These are phyloP conservation scores for Pteronotus mesoamericanus DNA, from an alignment of 2,797 vertebrate genomes.

Conservation along the genomic window DNA sequence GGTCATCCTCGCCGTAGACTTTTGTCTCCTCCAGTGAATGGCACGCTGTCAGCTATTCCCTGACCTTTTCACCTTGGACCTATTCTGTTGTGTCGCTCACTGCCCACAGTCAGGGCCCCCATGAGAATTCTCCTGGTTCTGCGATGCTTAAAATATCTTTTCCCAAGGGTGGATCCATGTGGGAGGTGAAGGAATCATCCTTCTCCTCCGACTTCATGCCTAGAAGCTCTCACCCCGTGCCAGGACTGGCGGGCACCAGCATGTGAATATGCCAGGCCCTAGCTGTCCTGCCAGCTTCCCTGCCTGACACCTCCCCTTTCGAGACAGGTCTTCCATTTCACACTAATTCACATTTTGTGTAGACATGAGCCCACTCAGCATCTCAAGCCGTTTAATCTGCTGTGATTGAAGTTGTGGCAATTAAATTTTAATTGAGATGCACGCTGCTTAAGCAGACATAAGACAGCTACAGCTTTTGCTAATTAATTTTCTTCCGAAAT, in stretches of 20 bases:
- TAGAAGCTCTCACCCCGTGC: background rate
- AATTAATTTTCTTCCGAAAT: slow-evolving; percentile 85
- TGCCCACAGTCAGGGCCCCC: background rate
- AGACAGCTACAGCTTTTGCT: slow-evolving; percentile 82
- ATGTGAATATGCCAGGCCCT: background rate
- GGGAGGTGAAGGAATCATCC: background rate
- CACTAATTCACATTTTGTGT: background rate
- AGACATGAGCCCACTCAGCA: slow-evolving; percentile 54
- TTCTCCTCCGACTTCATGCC: background rate
- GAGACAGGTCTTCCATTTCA: background rate
- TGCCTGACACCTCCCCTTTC: background rate
- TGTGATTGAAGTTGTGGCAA: slow-evolving; percentile 82
- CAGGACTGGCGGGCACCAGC: rapidly evolving
- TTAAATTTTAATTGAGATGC: slow-evolving; percentile 86
- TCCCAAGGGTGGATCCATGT: background rate
- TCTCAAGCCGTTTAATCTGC: slow-evolving; percentile 77
- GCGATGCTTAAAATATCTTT: background rate
- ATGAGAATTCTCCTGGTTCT: background rate
- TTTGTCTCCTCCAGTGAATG: background rate
- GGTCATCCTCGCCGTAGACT: background rate
- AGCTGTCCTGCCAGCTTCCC: background rate
- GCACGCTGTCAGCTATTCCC: background rate
- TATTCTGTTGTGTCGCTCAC: background rate
- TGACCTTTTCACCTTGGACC: background rate
- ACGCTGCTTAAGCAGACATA: slow-evolving; percentile 81